Conservation (phyloP, 2,888 invertebrate genomes). For the Liopterus haemorrhoidalis region DNA sequence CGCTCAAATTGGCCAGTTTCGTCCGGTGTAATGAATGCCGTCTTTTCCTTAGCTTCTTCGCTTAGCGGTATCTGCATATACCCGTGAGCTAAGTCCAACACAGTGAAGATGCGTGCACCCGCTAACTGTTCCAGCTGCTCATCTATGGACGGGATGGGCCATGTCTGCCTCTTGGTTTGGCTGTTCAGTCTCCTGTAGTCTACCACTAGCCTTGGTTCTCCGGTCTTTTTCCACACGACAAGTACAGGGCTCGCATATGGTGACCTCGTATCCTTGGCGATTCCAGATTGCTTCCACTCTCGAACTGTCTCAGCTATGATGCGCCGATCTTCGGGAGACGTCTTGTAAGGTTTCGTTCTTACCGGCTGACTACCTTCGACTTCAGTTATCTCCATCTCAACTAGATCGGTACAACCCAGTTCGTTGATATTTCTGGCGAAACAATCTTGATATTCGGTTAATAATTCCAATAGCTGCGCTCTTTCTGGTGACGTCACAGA, state of each 20-base stretch:
- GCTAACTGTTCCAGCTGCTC: constrained; percentile 26
- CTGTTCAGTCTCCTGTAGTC: constrained; percentile 28
- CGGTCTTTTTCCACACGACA: constrained; percentile 27
- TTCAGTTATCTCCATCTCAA: no score
- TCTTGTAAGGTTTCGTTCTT: constrained; percentile 18
- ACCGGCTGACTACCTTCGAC: constrained; percentile 17
- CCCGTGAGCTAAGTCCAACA: constrained; percentile 16
- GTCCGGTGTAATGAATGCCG: constrained; percentile 31
- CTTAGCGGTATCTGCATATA: constrained; percentile 19
- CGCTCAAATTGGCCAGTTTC: constrained; percentile 35
- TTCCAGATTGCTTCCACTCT: constrained; percentile 27
- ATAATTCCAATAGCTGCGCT: no score
- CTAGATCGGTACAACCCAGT: no score
- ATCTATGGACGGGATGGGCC: constrained; percentile 27
- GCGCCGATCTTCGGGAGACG: constrained; percentile 11
- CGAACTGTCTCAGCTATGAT: constrained; percentile 22
- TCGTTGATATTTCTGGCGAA: no score
- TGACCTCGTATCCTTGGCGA: constrained; percentile 30
- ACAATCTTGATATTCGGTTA: no score
- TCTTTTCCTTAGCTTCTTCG: constrained; percentile 20
- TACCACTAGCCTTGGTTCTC: constrained; percentile 24
- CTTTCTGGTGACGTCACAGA: no score
- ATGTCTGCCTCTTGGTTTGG: constrained; percentile 24
- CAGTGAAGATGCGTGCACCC: constrained; percentile 21
- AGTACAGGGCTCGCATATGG: constrained; percentile 29